Evolutionary conservation across 2,797 vertebrate genomes (phyloP).

Genomic region (Ptychadena robeensis): DNA sequence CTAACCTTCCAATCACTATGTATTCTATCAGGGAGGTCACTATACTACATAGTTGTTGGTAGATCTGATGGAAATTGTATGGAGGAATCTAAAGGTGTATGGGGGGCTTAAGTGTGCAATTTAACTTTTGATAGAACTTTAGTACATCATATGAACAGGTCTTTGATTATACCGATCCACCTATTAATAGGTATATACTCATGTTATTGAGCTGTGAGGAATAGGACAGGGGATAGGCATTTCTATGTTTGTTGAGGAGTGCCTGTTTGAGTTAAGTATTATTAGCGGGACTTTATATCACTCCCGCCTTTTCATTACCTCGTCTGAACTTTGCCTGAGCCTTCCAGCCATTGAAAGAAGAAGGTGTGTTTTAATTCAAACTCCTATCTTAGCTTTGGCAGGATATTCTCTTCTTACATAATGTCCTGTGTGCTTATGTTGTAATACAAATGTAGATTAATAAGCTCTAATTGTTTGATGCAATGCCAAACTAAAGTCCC

Average conservation of each 20-base stretch:
- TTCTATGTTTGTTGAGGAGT: slow-evolving; percentile 24
- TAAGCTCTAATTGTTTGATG: no score
- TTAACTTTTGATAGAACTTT: not conserved
- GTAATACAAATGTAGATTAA: no score
- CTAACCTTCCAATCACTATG: no score
- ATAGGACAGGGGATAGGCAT: not conserved
- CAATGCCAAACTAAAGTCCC: no score
- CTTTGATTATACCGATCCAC: not conserved
- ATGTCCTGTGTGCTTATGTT: no score
- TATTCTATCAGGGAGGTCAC: no score
- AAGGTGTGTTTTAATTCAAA: not conserved
- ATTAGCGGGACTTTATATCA: not conserved
- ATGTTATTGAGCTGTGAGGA: not conserved
- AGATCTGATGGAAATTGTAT: no score
- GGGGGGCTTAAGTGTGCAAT: not conserved
- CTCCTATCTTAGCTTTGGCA: no score
- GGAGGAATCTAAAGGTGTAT: no score
- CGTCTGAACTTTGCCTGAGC: slow-evolving; percentile 11
- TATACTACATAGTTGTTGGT: no score
- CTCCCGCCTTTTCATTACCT: slow-evolving; percentile 36
- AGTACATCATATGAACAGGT: not conserved
- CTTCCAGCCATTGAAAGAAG: not conserved
- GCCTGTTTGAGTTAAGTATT: not conserved
- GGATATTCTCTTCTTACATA: no score
- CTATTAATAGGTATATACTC: not conserved